A percentile compares a stretch with the other conserved stretches of the same genome.
Conservation (phyloP, 92 coral and sea anemone species). For the Palythoa heliodiscus region DNA sequence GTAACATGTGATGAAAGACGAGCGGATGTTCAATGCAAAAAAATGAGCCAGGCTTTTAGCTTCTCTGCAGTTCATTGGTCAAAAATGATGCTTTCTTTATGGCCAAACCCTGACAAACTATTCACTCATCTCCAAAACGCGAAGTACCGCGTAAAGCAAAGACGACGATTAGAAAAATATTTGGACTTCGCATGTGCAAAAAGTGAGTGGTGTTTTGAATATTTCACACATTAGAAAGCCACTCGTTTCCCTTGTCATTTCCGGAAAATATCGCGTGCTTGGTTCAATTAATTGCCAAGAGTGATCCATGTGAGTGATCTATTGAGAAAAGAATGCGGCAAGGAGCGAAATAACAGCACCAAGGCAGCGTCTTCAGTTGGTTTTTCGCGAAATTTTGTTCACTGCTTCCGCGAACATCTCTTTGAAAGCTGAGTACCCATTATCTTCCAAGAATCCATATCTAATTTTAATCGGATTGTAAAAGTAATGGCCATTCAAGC, state of each 20-base stretch:
- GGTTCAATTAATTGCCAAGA: neutral
- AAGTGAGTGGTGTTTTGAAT: slow-evolving; percentile 32
- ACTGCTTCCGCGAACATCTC: neutral
- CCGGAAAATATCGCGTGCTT: slow-evolving; percentile 47
- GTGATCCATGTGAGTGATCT: slow-evolving; percentile 19
- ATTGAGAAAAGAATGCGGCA: slow-evolving; percentile 19
- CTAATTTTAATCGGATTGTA: neutral
- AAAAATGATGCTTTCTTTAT: slow-evolving; percentile 27
- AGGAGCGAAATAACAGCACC: neutral
- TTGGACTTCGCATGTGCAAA: neutral
- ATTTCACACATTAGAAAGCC: slow-evolving; percentile 18
- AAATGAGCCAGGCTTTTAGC: slow-evolving; percentile 13
- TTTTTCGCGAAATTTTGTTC: neutral
- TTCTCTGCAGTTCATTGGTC: slow-evolving; percentile 40
- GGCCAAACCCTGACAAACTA: slow-evolving; percentile 29
- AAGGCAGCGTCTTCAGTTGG: neutral
- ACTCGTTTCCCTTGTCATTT: slow-evolving; percentile 37
- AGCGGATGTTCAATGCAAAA: neutral
- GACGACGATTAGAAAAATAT: neutral
- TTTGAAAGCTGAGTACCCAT: neutral
- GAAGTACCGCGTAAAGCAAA: slow-evolving; percentile 10
- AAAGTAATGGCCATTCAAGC: slow-evolving; percentile 19
- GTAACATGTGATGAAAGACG: slow-evolving; percentile 14
- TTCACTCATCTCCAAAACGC: neutral
- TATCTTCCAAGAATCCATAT: neutral